Evolutionary conservation across 2,113 vertebrate genomes (phyloP).

Genomic region (Paratilapia polleni): DNA sequence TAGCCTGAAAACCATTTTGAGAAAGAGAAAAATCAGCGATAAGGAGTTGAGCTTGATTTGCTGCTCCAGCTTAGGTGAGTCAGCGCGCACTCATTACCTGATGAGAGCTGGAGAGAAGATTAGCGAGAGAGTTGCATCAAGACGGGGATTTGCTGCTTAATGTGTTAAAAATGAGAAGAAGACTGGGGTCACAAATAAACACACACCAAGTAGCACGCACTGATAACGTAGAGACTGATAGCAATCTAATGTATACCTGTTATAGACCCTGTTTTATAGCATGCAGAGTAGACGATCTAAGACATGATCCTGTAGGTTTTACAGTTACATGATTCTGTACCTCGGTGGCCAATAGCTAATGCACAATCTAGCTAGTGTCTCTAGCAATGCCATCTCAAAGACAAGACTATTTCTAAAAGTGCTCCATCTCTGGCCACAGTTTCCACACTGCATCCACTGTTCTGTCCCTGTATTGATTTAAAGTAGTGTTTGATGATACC

Average conservation of each 20-base stretch:
- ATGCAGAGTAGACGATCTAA: constrained; percentile 68
- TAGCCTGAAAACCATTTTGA: neutral
- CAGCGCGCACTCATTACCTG: constrained; percentile 8
- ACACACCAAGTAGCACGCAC: constrained; percentile 67
- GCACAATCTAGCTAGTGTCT: constrained; percentile 68
- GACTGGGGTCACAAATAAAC: constrained; percentile 32
- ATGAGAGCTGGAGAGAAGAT: constrained; percentile 28
- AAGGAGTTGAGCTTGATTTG: constrained; percentile 12
- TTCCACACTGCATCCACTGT: constrained; percentile 23
- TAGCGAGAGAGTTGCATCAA: constrained; percentile 1
- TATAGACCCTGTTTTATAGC: constrained; percentile 72
- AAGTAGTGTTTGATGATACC: constrained; percentile 34
- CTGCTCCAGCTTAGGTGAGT: constrained; percentile 10
- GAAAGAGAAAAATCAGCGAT: neutral
- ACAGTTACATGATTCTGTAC: constrained; percentile 49
- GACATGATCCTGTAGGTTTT: constrained; percentile 66
- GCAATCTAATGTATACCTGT: constrained; percentile 62
- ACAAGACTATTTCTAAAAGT: constrained; percentile 56
- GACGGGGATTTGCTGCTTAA: constrained; percentile 17
- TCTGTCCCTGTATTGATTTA: constrained; percentile 17
- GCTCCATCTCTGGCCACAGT: constrained; percentile 8
- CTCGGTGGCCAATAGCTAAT: constrained; percentile 68
- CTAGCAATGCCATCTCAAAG: constrained; percentile 50
- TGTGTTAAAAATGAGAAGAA: neutral
- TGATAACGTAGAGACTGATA: constrained; percentile 67